Percentiles rank a stretch among this genome's conserved stretches.
Evolutionary conservation across 2,113 vertebrate genomes (phyloP).

Genomic region (Hemichromis elongatus): DNA sequence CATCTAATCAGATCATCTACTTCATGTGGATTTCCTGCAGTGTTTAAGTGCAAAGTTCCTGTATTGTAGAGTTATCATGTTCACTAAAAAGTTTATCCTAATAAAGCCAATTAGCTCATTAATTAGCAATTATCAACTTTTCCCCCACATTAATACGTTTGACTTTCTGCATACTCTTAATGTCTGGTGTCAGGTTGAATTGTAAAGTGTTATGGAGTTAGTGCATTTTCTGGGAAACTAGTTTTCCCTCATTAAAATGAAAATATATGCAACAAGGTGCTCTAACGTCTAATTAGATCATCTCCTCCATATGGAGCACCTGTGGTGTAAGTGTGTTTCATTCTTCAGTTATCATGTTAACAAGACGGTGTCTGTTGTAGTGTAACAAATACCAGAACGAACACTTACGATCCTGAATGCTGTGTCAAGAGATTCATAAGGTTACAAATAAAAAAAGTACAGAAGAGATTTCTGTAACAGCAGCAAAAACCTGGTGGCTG

Average conservation of each 20-base stretch:
- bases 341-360: neutral
- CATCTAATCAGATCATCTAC: neutral
- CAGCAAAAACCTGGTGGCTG: neutral
- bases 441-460: neutral
- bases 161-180: neutral
- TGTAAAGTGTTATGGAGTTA: rapidly evolving
- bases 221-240: neutral
- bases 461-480: neutral
- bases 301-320: neutral
- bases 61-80: neutral
- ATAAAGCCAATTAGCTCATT: neutral
- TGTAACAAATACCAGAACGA: neutral
- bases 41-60: neutral
- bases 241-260: neutral
- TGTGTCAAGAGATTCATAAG: neutral
- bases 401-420: neutral
- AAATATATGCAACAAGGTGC: neutral
- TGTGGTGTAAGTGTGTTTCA: neutral
- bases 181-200: neutral
- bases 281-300: neutral
- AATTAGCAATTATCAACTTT: neutral
- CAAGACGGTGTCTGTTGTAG: neutral
- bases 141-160: neutral
- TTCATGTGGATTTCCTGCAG: neutral
- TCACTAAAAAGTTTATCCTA: neutral